Conservation (phyloP, 2,113 vertebrate genomes). For the Phyllopteryx taeniolatus region DNA sequence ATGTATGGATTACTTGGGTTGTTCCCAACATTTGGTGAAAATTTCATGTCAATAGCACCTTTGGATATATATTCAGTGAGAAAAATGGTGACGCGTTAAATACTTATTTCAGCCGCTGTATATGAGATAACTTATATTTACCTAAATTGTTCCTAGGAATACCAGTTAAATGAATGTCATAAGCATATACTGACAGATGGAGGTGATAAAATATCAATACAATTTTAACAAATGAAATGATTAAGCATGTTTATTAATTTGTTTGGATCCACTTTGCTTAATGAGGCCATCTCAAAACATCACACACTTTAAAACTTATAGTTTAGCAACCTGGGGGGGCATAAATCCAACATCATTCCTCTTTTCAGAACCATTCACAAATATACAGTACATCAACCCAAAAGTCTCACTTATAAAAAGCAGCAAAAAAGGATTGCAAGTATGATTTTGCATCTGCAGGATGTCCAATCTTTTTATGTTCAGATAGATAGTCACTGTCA, state of each 20-base stretch:
- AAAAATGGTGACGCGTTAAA: too few relatives aligned
- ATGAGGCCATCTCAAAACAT: neutral
- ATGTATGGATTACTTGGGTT: too few relatives aligned
- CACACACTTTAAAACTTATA: neutral
- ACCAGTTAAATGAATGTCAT: too few relatives aligned
- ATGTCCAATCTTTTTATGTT: too few relatives aligned
- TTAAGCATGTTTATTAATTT: neutral
- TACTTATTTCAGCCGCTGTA: too few relatives aligned
- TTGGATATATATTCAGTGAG: too few relatives aligned
- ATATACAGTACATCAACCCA: too few relatives aligned
- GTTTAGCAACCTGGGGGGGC: neutral
- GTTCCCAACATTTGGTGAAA: too few relatives aligned
- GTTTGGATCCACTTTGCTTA: neutral
- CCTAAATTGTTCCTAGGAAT: neutral
- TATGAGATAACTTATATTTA: neutral
- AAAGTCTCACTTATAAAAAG: neutral
- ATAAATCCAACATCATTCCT: neutral
- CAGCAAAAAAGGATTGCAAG: neutral
- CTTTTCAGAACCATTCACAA: too few relatives aligned
- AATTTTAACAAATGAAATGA: neutral
- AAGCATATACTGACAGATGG: neutral
- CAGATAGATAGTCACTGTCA: slow-evolving; percentile 2
- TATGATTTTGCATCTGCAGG: neutral
- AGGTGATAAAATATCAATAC: neutral
- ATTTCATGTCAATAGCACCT: too few relatives aligned